Percentiles rank a stretch among this genome's conserved stretches.
Evolutionary conservation across 2,888 invertebrate genomes (phyloP).

Genomic region (Trissoscelio sp.): DNA sequence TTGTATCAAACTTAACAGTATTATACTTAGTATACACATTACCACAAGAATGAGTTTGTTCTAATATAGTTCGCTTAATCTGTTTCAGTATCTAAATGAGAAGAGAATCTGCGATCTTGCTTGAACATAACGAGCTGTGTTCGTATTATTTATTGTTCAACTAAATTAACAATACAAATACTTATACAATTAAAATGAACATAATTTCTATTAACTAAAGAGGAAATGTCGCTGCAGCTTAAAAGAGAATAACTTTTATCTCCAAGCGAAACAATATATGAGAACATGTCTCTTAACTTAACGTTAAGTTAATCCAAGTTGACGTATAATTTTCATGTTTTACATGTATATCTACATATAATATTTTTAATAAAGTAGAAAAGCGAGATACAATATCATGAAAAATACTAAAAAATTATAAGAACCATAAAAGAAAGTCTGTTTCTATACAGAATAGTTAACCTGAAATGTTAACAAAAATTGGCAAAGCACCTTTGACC

Average conservation of each 20-base stretch:
- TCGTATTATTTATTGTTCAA: neutral
- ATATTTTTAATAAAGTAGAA: too few species aligned
- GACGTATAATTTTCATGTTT: neutral
- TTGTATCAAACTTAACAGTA: slow-evolving; percentile 12
- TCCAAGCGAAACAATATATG: neutral
- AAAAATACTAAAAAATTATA: too few species aligned
- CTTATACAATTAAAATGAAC: neutral
- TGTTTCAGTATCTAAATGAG: slow-evolving; percentile 27
- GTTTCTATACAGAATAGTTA: neutral
- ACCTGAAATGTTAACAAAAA: neutral
- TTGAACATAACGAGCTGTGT: neutral
- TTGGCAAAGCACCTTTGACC: neutral
- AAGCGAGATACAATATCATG: too few species aligned
- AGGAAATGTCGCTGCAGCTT: neutral
- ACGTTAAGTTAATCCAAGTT: neutral
- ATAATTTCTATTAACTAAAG: neutral
- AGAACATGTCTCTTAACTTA: neutral
- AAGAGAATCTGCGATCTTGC: slow-evolving; percentile 4
- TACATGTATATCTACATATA: neutral
- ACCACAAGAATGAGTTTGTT: slow-evolving; percentile 40
- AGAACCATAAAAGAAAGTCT: neutral
- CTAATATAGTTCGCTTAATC: slow-evolving; percentile 36
- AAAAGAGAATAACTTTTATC: neutral
- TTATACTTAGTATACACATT: slow-evolving; percentile 13
- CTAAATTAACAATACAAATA: neutral